Base-by-base conservation (phyloP, 2,888 invertebrate genomes). In the Liodrosophila aerea region DNA sequence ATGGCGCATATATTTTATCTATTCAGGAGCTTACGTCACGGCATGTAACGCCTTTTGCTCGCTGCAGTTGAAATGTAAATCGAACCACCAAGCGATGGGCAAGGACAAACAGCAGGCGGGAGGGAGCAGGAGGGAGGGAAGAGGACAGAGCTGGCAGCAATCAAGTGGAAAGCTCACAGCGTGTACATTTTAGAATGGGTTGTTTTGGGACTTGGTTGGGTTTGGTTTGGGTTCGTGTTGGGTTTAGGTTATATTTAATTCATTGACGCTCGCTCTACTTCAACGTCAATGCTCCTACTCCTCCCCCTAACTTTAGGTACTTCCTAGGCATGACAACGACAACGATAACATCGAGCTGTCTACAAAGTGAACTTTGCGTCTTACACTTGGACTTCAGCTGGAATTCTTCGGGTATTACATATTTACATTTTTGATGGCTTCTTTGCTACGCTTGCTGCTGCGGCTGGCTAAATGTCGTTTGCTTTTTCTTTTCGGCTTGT, bases 41-140 rank as follows among this genome's bases (percentile, higher is more conserved):
- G 62, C 58, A 43, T 40, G 37, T 64, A 67, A 63, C 64, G 53
- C 73, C 52, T 64, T 63, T 58, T 41, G 47, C 46, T 57, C 50
- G 58, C 66, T 82, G 84, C 83, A 80, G 71, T 73, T 75, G 68
- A 78, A 85, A 81, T 82, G 81, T 85, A 85, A 81, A 81, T 85
- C 85, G 85, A 85, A 85, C 76, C 61, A 67, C 50, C 74, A 64
- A 63, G 33, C 33, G 22, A n/a, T 72, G 69, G 69, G 59, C 82
- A 85, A 78, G 76, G 76, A 71, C 85, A 64, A 68, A 51, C 44
- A n/a, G n/a, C 9, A 15, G 31, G 11, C 2, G 16, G 7, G 7
- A 9, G 29, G 2, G 18, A 15, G 36, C 16, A n/a, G 40, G 4
- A 7, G 12, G 12, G 4, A 4, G n/a, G 7, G 45, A 13, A 15